Conservation (phyloP, 1,140 invertebrate genomes). For the Solen grandis region DNA sequence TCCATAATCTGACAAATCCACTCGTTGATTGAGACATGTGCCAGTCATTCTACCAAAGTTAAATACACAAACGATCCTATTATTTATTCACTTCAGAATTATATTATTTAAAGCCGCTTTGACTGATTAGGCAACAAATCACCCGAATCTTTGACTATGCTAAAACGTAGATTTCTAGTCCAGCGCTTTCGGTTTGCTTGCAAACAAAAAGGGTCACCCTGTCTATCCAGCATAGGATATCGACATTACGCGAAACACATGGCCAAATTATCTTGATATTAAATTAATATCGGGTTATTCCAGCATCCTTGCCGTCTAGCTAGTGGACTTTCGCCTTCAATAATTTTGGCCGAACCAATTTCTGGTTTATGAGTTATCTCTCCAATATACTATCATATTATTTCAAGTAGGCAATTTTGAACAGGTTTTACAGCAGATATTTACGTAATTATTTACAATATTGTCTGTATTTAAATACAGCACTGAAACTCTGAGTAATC, state of each 20-base stretch:
- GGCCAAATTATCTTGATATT: neutral
- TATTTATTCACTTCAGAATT: neutral
- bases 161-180: too few relatives aligned
- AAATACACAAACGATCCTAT: neutral
- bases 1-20: too few relatives aligned
- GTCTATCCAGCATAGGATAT: neutral
- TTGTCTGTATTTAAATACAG: conserved; percentile 9
- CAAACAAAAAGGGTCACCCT: too few relatives aligned
- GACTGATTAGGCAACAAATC: neutral
- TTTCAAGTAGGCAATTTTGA: neutral
- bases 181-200: too few relatives aligned
- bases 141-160: too few relatives aligned
- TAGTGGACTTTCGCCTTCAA: too few relatives aligned
- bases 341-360: too few relatives aligned
- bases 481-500: conserved; percentile 10
- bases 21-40: neutral
- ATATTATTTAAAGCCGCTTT: neutral
- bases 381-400: neutral
- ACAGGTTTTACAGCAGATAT: neutral
- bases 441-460: conserved; percentile 35
- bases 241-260: neutral
- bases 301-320: too few relatives aligned
- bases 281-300: neutral
- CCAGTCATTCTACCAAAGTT: neutral
- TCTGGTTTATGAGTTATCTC: neutral